These are phyloP conservation scores for Procambarus clarkii DNA, from an alignment of 1,140 invertebrate genomes.

Conservation along the genomic window DNA sequence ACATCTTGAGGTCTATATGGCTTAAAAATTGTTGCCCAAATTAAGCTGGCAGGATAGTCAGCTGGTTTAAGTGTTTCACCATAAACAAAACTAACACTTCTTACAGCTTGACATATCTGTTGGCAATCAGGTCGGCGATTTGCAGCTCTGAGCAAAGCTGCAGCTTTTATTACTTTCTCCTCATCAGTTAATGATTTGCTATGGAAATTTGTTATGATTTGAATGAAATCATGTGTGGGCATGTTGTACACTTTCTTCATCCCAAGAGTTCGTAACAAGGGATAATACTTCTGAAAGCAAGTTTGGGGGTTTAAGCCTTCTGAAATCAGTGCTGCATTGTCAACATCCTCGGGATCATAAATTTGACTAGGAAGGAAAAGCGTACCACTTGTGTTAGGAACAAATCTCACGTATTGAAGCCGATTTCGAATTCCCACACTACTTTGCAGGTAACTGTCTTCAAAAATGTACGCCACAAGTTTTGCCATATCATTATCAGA, in stretches of 20 bases:
- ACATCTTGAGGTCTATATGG: too few relatives aligned
- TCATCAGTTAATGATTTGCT: neutral
- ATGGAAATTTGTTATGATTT: neutral
- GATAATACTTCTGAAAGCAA: neutral
- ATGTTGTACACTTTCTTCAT: conserved; percentile 22
- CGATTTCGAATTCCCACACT: neutral
- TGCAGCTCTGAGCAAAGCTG: conserved; percentile 1
- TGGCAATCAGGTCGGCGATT: conserved; percentile 7
- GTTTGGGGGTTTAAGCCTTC: neutral
- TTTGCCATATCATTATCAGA: neutral
- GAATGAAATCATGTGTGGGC: neutral
- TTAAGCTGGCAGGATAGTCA: too few relatives aligned
- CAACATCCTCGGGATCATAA: conserved; percentile 38
- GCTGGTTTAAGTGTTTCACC: neutral
- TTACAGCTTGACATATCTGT: conserved; percentile 7
- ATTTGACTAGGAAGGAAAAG: neutral
- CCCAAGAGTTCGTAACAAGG: conserved; percentile 22
- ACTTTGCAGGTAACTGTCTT: neutral
- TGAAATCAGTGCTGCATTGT: conserved; percentile 17
- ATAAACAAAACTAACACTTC: conserved; percentile 16
- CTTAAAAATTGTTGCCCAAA: too few relatives aligned
- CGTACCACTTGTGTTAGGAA: neutral
- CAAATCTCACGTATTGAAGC: conserved; percentile 9
- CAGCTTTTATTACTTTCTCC: conserved; percentile 5
- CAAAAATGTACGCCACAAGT: conserved; percentile 7